A percentile compares a stretch with the other conserved stretches of the same genome.
These are phyloP conservation scores for Acrocephalus scirpaceus DNA, from an alignment of 2,797 vertebrate genomes.

Conservation along the genomic window DNA sequence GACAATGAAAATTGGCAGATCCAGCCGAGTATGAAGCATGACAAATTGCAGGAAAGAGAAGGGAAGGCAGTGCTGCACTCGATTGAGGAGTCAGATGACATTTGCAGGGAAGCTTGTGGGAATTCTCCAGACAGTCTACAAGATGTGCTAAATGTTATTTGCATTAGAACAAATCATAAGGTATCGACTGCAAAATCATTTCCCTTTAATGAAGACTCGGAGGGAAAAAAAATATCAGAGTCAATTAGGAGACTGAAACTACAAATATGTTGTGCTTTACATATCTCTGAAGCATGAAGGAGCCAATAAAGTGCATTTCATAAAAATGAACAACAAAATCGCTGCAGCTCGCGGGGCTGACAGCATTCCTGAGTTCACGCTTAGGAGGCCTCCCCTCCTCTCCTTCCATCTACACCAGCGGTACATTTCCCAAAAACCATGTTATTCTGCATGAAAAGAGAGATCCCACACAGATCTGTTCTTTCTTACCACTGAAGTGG, in stretches of 20 bases:
- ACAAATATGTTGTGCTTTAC: neutral
- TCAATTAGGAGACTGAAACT: conserved; percentile 15
- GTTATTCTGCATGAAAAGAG: neutral
- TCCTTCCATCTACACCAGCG: neutral
- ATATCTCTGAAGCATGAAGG: neutral
- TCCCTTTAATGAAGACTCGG: conserved; percentile 44
- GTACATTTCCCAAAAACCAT: neutral
- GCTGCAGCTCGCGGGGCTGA: neutral
- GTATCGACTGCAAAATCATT: conserved; percentile 41
- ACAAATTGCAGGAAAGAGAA: conserved; percentile 63
- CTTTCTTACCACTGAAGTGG: neutral
- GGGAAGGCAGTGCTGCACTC: conserved; percentile 44
- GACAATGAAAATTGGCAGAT: conserved; percentile 66
- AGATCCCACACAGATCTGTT: neutral
- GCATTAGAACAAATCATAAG: conserved; percentile 49
- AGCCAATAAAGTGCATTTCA: neutral
- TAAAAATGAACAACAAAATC: neutral
- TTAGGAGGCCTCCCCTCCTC: neutral
- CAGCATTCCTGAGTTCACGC: neutral
- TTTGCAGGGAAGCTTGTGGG: conserved; percentile 64
- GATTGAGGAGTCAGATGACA: conserved; percentile 41
- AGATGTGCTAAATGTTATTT: conserved; percentile 58
- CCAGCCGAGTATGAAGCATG: conserved; percentile 65
- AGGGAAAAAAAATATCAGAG: neutral
- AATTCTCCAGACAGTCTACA: conserved; percentile 62